Base-by-base conservation (phyloP, 2,113 vertebrate species). In the Bombycilla garrulus region DNA sequence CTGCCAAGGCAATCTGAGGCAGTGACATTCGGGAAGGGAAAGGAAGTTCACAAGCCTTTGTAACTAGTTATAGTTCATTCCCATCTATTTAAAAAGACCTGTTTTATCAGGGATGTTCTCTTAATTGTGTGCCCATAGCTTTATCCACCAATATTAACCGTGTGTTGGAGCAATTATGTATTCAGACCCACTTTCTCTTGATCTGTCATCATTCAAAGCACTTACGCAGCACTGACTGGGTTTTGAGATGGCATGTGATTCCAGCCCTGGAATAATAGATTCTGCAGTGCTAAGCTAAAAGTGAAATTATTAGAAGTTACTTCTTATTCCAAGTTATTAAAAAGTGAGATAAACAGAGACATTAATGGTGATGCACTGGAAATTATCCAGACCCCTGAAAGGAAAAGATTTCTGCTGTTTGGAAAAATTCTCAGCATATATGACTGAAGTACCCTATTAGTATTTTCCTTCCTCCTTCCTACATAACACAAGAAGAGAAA, bases 151-250 rank as follows among this genome's bases (percentile, higher is more conserved):
- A 38, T 66, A 93, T 96, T 97, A 97, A 92, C 76, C 65, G 42
- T 2, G 2, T 83, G 80, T 91, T 96, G 78, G 36, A 80, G 61
- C 88, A 93, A 96, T 97, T 97, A 95, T 33, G 81, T 67, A 97
- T 97, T 93, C 97, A 95, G 92, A 26, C 42, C 88, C 81, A 67
- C 87, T 92, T 93, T 81, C 92, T 89, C 95, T 91, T 94, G 90
- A 96, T 97, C 91, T 97, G 97, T 95, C 97, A 96, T 97, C 95
- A 94, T 95, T 96, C 93, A 88, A 82, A 97, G 73, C 91, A 86
- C 94, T 95, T 92, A 60, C 5, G 13, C 92, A 82, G 93, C 29
- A 16, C 73, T 79, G 73, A 81, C 89, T 88, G 88, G 56, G 73
- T 81, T 93, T 76, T 81, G 81, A 93, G 80, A 74, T 79, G 90